phyloP scores from a whole-genome alignment of 2,797 vertebrate species.

The Anisognathus igniventris region DNA sequence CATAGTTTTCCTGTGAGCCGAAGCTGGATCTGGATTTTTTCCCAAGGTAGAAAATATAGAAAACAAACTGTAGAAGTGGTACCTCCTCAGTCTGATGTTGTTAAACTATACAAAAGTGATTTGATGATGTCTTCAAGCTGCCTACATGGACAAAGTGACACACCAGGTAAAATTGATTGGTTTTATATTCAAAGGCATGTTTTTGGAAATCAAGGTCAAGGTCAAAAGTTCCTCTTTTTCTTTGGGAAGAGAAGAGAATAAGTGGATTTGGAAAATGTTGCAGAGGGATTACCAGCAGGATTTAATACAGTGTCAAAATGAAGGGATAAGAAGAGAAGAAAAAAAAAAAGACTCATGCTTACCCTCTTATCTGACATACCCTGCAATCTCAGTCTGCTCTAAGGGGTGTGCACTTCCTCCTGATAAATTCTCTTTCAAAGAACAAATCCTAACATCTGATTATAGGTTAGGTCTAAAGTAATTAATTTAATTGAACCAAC shows the following conservation, averaged over 20 bases:
- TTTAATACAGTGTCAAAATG: background rate
- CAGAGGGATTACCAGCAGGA: background rate
- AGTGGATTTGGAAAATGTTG: constrained; percentile 9
- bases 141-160: background rate
- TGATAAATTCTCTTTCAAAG: constrained; percentile 16
- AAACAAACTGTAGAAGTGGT: background rate
- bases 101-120: background rate
- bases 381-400: background rate
- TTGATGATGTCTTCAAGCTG: background rate
- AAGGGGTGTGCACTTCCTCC: background rate
- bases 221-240: background rate
- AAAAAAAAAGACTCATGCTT: background rate
- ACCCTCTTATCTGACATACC: background rate
- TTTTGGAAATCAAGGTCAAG: background rate
- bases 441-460: constrained; percentile 15
- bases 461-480: background rate
- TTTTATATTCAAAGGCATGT: background rate
- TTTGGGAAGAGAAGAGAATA: background rate
- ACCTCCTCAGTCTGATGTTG: background rate
- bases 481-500: constrained; percentile 24
- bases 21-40: background rate
- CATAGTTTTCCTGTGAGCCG: background rate
- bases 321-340: background rate
- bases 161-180: background rate
- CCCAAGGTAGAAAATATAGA: background rate